A percentile compares a stretch with the other conserved stretches of the same genome.
Conservation (phyloP, 2,797 vertebrate species). For the Momotus momota region DNA sequence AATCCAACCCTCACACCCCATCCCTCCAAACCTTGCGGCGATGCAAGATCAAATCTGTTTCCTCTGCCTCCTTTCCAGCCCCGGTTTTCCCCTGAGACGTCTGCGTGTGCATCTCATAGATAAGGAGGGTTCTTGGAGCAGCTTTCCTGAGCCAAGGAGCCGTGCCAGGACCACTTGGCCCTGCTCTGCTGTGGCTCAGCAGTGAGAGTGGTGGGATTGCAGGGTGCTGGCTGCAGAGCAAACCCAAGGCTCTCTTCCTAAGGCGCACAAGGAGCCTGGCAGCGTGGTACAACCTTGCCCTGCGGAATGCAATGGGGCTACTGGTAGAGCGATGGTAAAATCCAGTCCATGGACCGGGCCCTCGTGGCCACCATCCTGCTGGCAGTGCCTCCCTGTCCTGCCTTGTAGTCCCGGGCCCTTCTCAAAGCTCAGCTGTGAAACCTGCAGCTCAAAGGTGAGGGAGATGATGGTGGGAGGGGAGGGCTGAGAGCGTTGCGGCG, state of each 20-base stretch:
- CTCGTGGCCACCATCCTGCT: neutral
- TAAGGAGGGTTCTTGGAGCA: neutral
- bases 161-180: neutral
- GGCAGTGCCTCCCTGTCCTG: neutral
- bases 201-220: rapidly evolving
- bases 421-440: neutral
- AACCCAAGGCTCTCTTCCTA: neutral
- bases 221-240: neutral
- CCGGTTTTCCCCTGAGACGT: rapidly evolving
- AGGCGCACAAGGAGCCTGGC: neutral
- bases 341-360: rapidly evolving
- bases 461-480: neutral
- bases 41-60: neutral
- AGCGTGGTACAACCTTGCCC: neutral
- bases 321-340: neutral
- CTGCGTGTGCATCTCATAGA: rapidly evolving
- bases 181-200: rapidly evolving
- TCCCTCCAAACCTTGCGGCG: neutral
- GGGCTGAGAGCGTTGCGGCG: neutral
- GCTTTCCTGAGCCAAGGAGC: neutral
- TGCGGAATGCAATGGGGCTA: neutral
- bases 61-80: neutral
- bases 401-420: too few relatives aligned
- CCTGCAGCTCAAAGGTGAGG: neutral
- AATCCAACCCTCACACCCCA: rapidly evolving